Evolutionary conservation across 2,113 vertebrate genomes (phyloP), one percentile per base, ranked within the genome.

Genomic region (Balaeniceps rex): DNA sequence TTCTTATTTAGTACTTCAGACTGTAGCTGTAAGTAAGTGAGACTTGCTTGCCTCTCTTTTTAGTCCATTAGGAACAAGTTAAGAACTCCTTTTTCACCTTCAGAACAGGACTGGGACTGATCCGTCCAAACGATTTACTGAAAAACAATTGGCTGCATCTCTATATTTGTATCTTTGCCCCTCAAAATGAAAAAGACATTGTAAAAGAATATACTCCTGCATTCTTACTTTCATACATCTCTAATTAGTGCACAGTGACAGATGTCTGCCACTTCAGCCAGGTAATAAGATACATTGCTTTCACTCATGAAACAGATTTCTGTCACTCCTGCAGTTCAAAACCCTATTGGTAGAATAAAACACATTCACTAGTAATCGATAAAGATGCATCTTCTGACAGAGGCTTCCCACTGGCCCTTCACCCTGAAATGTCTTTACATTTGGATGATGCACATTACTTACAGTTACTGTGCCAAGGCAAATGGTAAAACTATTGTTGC

Each of bases 1-100:
- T 92, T 90, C 76, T 93, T 93, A 90, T 76, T 94, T 94, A 92
- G 72, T 55, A 88, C 71, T 88, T 80, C 75, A 81, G 55, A 75
- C 42, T 64, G 57, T 12, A 83, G 40, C 55, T 77, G 3, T 55
- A 84, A 66, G 52, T 52, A 68, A 88, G 40, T 3, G 6, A 93
- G 29, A 81, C 38, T 80, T 83, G 29, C 71, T 52, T 90, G 60
- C 55, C 49, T 75, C 29, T 87, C 54, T 42, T 74, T 74, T 81
- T 7, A 82, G 21, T 66, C 79, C 42, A 81, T 92, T 88, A 93
- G 26, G 38, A 93, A 70, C 34, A 84, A 83, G 18, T 31, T 31
- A 90, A 65, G 47, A 87, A 76, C 24, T 2, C 5, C 49, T 76
- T 92, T 78, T 75, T 72, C 72, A 88, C 40, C 52, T 93, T 85